Evolutionary conservation across 1,140 invertebrate species (phyloP), one percentile per base, ranked within the genome.

Genomic region (Drosophila repletoides): DNA sequence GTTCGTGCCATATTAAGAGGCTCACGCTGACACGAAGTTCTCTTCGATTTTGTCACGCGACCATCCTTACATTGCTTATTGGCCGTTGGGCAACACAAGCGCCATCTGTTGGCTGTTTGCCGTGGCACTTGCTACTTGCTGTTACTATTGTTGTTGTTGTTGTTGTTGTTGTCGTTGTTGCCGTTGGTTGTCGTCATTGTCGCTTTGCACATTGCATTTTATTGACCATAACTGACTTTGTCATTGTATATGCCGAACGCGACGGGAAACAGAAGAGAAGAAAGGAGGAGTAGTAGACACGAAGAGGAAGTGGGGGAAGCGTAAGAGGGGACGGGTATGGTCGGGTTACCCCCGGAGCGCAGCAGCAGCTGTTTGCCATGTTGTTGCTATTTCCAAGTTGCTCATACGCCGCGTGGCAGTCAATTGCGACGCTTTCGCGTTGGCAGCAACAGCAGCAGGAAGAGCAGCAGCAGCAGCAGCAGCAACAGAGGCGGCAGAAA

Each of bases 211-310:
- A 84, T 79, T 84, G 79, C 80, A 80, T 86, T 86, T 86, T 86
- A 86, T 86, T 86, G 80, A 79, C 79, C 76, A 86, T 86, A 86
- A 86, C 80, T 86, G 80, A 86, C 80, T 86, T 86, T 86, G 80
- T 86, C 75, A 70, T 70, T 45, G 72, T 60, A 66, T 59, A 60
- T 53, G 61, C 53, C 63, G 67, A 58, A 28, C 29, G 36, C 60
- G 24, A 29, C 14, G 31, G 26, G 38, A n/a, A 21, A 36, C 3
- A 2, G 9, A 10, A 17, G 21, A 36, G 15, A 15, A 7, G 17
- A 28, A 6, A 24, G 15, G 9, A 5, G 19, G 17, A 12, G 15
- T 5, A 43, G 28, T 9, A 29, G 14, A 12, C n/a, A 26, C 12
- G 14, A 4, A 24, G 0, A 9, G 26, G 6, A 14, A 4, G 36